Base-by-base conservation (phyloP, 2,113 vertebrate genomes). In the Notothenia rossii region DNA sequence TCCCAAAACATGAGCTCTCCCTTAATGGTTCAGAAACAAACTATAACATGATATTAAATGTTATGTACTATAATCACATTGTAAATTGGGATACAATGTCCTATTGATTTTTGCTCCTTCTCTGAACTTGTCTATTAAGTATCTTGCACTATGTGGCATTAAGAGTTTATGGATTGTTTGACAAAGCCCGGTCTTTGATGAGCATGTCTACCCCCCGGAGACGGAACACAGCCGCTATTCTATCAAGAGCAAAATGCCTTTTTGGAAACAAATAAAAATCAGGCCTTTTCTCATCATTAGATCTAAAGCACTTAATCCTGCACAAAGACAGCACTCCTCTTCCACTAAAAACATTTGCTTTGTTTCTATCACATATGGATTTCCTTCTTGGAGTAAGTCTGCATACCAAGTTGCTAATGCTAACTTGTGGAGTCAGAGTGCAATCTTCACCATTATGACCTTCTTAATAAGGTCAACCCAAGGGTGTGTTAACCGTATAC, bases 251-350 rank as follows among this genome's bases (percentile, higher is more conserved):
- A 77, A 87, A 92, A 86, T 68, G 84, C 81, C 79, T 87, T 72
- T 87, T 90, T 83, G 77, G 88, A 92, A 90, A 89, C 88, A 92
- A 93, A 93, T 90, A 89, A 89, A 40, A 92, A 89, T 91, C 68
- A 84, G 73, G 80, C 51, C 79, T 55, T 51, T 60, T 90, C 82
- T 91, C 87, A 92, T 92, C 83, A 92, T 91, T 88, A 89, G 74
- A 90, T 92, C 82, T 86, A 86, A 92, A 91, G 84, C 82, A 81
- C 88, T 92, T 92, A 92, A 93, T 93, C 93, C 90, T 76, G 64
- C 87, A 79, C 75, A 82, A 79, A 89, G 76, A 66, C 77, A 18
- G 58, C 70, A 78, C 83, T 78, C 25, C 54, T 82, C 76, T 66
- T 84, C 46, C 20, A 29, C 81, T 58, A 43, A 81, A 87, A 86